Percentiles rank a stretch among this genome's conserved stretches.
Evolutionary conservation across 92 coral and sea anemone genomes (phyloP).

Genomic region (Scolanthus callimorphus): DNA sequence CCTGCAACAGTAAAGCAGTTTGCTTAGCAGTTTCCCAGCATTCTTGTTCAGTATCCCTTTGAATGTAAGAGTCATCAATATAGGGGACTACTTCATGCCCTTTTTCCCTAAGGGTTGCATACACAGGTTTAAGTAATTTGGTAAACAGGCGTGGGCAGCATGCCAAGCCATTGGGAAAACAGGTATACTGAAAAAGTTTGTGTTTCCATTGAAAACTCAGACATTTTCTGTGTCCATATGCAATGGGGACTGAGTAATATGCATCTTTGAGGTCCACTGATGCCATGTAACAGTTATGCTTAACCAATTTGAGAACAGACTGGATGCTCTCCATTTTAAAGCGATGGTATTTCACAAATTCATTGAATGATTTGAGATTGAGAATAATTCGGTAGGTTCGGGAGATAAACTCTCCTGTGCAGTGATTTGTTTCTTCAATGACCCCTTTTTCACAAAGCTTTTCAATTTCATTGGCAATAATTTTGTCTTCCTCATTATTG

Average conservation of each 20-base stretch:
- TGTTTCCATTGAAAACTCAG: slow-evolving; percentile 18
- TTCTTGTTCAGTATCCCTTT: slow-evolving; percentile 4
- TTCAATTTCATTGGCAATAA: slow-evolving; percentile 5
- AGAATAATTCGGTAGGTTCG: no score
- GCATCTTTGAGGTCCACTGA: no score
- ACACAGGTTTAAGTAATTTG: slow-evolving; percentile 20
- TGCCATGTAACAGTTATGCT: slow-evolving; percentile 16
- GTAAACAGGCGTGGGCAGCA: slow-evolving; percentile 30
- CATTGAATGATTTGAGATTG: slow-evolving; percentile 13
- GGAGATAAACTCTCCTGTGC: slow-evolving; percentile 6
- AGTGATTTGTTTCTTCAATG: not conserved
- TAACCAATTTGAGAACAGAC: no score
- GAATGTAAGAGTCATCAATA: slow-evolving; percentile 21
- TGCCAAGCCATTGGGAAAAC: slow-evolving; percentile 18
- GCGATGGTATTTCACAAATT: slow-evolving; percentile 28
- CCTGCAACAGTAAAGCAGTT: slow-evolving; percentile 9
- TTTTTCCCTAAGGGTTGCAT: slow-evolving; percentile 8
- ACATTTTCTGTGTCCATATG: slow-evolving; percentile 15
- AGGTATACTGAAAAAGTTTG: slow-evolving; percentile 18
- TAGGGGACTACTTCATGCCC: slow-evolving; percentile 10
- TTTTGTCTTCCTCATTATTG: slow-evolving; percentile 7
- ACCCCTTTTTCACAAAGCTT: slow-evolving; percentile 1
- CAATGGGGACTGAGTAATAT: slow-evolving; percentile 25
- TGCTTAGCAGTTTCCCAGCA: slow-evolving; percentile 19
- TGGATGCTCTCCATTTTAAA: no score